Conservation (phyloP, 2,888 invertebrate genomes). For the Rhyacophila evoluta region DNA sequence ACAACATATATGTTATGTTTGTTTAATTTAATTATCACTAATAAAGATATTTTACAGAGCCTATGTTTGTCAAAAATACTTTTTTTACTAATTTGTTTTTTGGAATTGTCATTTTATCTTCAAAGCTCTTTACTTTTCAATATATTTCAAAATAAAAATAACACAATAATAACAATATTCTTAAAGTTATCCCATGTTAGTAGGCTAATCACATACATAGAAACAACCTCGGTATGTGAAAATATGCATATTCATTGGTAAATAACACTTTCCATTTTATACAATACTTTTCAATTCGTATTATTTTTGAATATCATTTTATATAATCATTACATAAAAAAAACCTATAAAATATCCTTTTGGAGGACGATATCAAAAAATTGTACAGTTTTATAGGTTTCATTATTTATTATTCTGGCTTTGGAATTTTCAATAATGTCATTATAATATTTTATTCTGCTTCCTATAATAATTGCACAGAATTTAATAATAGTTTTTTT, state of each 20-base stretch:
- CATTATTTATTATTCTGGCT: not conserved
- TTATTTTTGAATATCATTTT: not conserved
- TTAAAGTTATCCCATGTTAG: conserved; percentile 17
- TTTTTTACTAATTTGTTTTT: too few relatives aligned
- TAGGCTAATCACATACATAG: not conserved
- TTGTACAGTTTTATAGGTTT: not conserved
- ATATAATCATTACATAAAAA: not conserved
- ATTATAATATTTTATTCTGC: not conserved
- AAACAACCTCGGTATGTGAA: conserved; percentile 11
- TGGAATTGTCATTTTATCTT: too few relatives aligned
- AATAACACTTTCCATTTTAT: not conserved
- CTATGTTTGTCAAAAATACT: too few relatives aligned
- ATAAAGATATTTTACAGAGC: too few relatives aligned
- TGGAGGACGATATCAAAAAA: not conserved
- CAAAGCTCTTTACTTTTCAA: too few relatives aligned
- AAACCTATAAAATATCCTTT: not conserved
- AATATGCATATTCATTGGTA: not conserved
- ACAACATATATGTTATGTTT: too few relatives aligned
- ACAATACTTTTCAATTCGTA: conserved; percentile 18
- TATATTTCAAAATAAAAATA: too few relatives aligned
- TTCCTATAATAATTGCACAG: not conserved
- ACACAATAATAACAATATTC: not conserved
- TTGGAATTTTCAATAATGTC: not conserved
- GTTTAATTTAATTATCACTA: too few relatives aligned
- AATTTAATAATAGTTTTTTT: not conserved